A percentile compares a stretch with the other conserved stretches of the same genome.
phyloP scores from a whole-genome alignment of 2,113 vertebrate genomes.

The Phyllostomus discolor region DNA sequence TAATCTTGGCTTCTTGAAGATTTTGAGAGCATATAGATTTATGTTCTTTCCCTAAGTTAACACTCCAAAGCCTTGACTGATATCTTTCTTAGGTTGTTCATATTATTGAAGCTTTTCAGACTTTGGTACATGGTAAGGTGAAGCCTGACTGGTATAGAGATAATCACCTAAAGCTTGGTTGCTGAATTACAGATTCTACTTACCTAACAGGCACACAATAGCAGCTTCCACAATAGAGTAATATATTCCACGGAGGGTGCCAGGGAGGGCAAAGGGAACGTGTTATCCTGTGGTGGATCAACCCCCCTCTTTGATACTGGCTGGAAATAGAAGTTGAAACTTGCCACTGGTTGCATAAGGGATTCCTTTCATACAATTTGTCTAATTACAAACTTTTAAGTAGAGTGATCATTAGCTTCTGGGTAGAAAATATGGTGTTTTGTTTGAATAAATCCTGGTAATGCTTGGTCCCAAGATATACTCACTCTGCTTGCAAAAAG shows the following conservation, averaged over 20 bases:
- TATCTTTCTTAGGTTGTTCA: not conserved
- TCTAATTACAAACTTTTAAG: slow-evolving; percentile 64
- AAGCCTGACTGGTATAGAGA: not conserved
- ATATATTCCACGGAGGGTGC: slow-evolving; percentile 60
- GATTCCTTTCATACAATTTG: slow-evolving; percentile 54
- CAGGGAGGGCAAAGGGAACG: slow-evolving; percentile 65
- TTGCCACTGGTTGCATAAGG: slow-evolving; percentile 65
- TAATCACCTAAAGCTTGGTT: slow-evolving; percentile 49
- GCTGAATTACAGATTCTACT: slow-evolving; percentile 53
- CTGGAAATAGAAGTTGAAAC: slow-evolving; percentile 72
- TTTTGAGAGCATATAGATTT: not conserved
- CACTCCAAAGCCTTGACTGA: not conserved
- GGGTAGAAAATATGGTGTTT: slow-evolving; percentile 45
- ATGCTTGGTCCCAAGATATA: not conserved
- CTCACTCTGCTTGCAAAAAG: not conserved
- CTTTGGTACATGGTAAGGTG: not conserved
- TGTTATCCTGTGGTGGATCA: slow-evolving; percentile 64
- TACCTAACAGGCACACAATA: slow-evolving; percentile 61
- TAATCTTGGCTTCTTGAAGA: not conserved
- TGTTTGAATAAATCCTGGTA: slow-evolving; percentile 41
- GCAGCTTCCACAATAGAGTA: slow-evolving; percentile 55
- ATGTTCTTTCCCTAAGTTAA: slow-evolving; percentile 5
- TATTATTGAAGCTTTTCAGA: not conserved
- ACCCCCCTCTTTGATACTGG: slow-evolving; percentile 65
- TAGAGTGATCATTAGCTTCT: slow-evolving; percentile 57